Evolutionary conservation across 2,113 vertebrate species (phyloP), one percentile per base, ranked within the genome.

Genomic region (Zapornia atra): DNA sequence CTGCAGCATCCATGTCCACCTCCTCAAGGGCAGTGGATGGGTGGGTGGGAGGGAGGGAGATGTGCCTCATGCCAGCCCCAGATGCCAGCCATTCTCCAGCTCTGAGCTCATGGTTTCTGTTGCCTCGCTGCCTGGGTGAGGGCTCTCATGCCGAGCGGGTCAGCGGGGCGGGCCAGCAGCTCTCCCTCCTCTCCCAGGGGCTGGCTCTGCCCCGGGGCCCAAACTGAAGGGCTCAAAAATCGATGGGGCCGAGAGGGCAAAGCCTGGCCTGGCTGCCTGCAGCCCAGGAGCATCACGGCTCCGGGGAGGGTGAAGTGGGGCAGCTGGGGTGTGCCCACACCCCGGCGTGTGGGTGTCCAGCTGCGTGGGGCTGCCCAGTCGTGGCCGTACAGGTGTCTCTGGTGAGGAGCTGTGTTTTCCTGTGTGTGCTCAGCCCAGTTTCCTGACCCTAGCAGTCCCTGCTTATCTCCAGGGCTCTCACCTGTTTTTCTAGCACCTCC

Each of bases 71-170:
- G 93, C 88, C 81, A 93, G 68, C 57, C 61, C 28, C 63, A 29
- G 54, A 96, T 89, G 94, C 92, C 92, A 92, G 54, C 86, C 97
- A 96, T 97, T 97, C 96, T 73, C 94, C 69, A 95, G 93, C 76
- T 83, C 64, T 97, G 97, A 97, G 93, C 91, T 97, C 96, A 97
- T 28, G 81, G 38, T 85, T 76, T 93, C 48, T 21, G 28, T 88
- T 88, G 83, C 78, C 72, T 54, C 1, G 3, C 59, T 31, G 94
- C 90, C 68, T 82, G 89, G 20, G 40, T 5, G 71, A 86, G 86
- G 89, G 88, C 81, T 57, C 80, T 90, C 86, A 81, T 87, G 84
- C 82, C 36, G 59, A 80, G 79, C 19, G 31, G 93, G 87, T 94
- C 78, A 63, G 54, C 6, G n/a, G 79, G 66, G 63, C 5, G 51